Evolutionary conservation across 2,888 invertebrate genomes (phyloP).

Genomic region (Calameuta filiformis): DNA sequence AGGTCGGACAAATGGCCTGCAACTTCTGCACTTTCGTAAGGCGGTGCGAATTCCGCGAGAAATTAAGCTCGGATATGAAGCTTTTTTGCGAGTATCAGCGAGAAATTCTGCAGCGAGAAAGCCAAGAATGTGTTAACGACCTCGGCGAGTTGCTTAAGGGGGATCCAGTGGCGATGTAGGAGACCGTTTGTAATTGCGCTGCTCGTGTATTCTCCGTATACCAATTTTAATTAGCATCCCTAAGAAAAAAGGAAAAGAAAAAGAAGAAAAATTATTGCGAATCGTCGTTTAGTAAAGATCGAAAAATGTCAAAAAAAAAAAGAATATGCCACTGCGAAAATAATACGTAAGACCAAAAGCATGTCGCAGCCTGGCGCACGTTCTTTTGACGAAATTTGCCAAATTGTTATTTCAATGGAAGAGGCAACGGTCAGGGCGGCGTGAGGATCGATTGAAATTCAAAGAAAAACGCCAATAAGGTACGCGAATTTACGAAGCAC

Average conservation of each 20-base stretch:
- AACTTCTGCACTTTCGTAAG: conserved; percentile 26
- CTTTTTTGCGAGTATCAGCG: conserved; percentile 45
- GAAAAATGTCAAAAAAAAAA: too few species aligned
- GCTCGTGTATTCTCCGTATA: background rate
- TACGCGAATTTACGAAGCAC: background rate
- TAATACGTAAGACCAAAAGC: background rate
- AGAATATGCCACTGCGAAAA: background rate
- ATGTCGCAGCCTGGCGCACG: background rate
- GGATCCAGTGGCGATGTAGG: too few species aligned
- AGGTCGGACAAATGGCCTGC: conserved; percentile 14
- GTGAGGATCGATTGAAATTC: background rate
- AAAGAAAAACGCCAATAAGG: background rate
- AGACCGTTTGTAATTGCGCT: background rate
- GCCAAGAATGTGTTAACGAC: conserved; percentile 45
- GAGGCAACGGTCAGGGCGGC: background rate
- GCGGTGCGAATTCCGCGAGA: conserved; percentile 20
- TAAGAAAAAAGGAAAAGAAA: background rate
- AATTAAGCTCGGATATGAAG: conserved; percentile 44
- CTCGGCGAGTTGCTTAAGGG: conserved; percentile 7
- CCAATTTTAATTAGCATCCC: background rate
- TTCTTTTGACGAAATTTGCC: background rate
- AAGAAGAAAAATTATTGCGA: background rate
- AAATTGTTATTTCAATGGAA: background rate
- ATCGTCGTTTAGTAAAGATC: too few species aligned
- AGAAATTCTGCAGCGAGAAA: conserved; percentile 39